Percentiles rank a stretch among this genome's conserved stretches.
Evolutionary conservation across 2,888 invertebrate genomes (phyloP).

Genomic region (Biston stratarius): DNA sequence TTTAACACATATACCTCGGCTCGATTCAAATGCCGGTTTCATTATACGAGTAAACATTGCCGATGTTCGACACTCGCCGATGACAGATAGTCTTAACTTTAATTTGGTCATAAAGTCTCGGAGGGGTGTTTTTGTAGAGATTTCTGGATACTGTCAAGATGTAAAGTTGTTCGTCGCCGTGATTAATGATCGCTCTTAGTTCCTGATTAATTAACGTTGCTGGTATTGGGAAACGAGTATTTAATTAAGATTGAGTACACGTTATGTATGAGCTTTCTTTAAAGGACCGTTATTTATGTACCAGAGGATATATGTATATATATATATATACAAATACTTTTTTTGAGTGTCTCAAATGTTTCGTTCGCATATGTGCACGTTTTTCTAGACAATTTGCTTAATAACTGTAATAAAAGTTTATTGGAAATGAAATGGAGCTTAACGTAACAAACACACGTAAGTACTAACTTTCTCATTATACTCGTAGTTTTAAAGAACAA

Average conservation of each 20-base stretch:
- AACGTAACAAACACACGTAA: too few relatives aligned
- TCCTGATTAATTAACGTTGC: conserved; percentile 37
- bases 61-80: conserved; percentile 43
- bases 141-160: conserved; percentile 39
- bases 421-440: too few relatives aligned
- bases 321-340: too few relatives aligned
- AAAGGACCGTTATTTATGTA: background rate
- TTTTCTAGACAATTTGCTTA: too few relatives aligned
- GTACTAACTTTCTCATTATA: too few relatives aligned
- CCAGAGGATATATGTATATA: background rate
- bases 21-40: conserved; percentile 31
- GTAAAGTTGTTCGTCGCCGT: conserved; percentile 29
- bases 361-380: too few relatives aligned
- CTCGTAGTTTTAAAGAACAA: too few relatives aligned
- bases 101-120: conserved; percentile 65
- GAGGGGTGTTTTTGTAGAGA: conserved; percentile 46
- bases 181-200: conserved; percentile 42
- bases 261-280: background rate
- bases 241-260: conserved; percentile 22
- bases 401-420: too few relatives aligned
- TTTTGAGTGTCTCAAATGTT: background rate
- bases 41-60: conserved; percentile 37
- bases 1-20: background rate
- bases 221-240: conserved; percentile 15
- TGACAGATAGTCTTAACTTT: conserved; percentile 76